Conservation (phyloP, 2,113 vertebrate genomes). For the Chrysemys picta region DNA sequence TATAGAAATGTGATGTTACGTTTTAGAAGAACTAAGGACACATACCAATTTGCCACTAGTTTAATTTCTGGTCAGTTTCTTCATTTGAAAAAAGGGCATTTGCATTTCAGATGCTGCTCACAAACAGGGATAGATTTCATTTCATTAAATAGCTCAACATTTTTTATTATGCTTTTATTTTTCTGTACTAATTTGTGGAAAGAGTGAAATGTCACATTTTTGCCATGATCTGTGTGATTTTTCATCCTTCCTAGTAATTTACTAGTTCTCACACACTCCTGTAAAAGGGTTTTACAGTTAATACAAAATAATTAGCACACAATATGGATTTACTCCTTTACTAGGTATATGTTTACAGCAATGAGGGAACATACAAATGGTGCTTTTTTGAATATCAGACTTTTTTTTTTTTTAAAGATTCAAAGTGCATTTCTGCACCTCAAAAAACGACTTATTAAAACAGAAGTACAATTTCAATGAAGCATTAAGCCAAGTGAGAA, state of each 20-base stretch:
- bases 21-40: background rate
- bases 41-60: background rate
- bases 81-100: background rate
- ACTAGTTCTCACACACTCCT: background rate
- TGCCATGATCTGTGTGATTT: background rate
- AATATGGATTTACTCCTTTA: background rate
- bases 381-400: constrained; percentile 6
- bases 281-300: constrained; percentile 37
- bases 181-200: constrained; percentile 5
- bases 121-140: background rate
- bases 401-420: background rate
- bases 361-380: background rate
- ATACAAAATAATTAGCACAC: constrained; percentile 29
- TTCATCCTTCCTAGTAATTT: constrained; percentile 13
- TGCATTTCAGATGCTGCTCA: background rate
- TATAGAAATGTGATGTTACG: background rate
- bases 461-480: constrained; percentile 42
- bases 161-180: constrained; percentile 4
- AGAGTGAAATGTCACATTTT: constrained; percentile 5
- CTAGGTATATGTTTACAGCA: background rate
- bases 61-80: background rate
- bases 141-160: background rate
- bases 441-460: constrained; percentile 50
- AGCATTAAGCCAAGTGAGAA: constrained; percentile 29
- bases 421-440: constrained; percentile 7